phyloP scores from a whole-genome alignment of 2,888 invertebrate species.

The Lucinisca nassula region DNA sequence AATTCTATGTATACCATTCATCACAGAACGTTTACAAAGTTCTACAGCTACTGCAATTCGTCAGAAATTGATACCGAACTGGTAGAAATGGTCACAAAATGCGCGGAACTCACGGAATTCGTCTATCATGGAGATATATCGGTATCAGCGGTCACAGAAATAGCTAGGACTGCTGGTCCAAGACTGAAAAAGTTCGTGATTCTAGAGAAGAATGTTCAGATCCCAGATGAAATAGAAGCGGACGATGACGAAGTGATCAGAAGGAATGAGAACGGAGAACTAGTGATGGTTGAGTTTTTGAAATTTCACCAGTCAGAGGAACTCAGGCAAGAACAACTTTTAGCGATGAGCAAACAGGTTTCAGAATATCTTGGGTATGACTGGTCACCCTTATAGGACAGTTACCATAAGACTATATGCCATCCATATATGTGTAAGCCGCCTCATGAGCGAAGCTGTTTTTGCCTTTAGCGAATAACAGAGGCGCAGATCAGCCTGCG shows the following conservation, averaged over 20 bases:
- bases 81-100: conserved; percentile 67
- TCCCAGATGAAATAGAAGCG: conserved; percentile 58
- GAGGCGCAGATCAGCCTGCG: no score
- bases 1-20: conserved; percentile 72
- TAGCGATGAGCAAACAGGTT: conserved; percentile 41
- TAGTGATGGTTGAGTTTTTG: conserved; percentile 62
- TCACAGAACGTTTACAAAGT: conserved; percentile 69
- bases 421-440: no score
- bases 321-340: conserved; percentile 21
- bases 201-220: conserved; percentile 65
- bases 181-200: conserved; percentile 76
- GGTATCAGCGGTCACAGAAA: conserved; percentile 64
- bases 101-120: conserved; percentile 70
- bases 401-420: no score
- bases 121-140: conserved; percentile 75
- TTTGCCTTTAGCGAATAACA: no score
- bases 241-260: conserved; percentile 78
- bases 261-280: conserved; percentile 65
- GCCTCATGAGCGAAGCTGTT: no score
- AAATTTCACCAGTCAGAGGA: conserved; percentile 65
- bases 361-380: conserved; percentile 44
- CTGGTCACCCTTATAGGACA: conserved; percentile 56
- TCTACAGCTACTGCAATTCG: conserved; percentile 74
- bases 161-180: conserved; percentile 68
- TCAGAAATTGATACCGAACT: conserved; percentile 71